These are phyloP conservation scores for Brevipalpus yothersi DNA, from an alignment of 1,140 invertebrate genomes.

Conservation along the genomic window DNA sequence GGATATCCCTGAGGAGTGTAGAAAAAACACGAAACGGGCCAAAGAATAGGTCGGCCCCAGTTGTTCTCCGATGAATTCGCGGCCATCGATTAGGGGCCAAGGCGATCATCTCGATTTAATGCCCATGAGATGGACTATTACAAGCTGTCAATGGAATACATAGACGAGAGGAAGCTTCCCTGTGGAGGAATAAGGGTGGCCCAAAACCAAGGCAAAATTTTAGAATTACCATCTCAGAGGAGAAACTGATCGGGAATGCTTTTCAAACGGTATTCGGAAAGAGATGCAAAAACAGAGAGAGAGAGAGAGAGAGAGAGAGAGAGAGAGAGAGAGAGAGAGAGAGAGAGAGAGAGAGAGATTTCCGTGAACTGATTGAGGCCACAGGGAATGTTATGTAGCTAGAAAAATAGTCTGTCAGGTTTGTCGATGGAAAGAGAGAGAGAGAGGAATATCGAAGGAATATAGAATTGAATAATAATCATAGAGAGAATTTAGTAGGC, in stretches of 20 bases:
- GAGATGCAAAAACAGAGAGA: neutral
- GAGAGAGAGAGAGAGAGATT: neutral
- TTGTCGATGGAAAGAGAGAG: neutral
- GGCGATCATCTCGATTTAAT: neutral
- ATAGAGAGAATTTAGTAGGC: neutral
- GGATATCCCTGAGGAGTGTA: neutral
- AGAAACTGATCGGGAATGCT: neutral
- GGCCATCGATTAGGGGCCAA: neutral
- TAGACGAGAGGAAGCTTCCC: neutral
- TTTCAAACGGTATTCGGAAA: neutral
- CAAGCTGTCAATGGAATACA: neutral
- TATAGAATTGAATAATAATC: neutral
- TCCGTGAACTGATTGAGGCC: neutral
- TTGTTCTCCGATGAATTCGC: neutral
- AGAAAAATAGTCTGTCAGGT: neutral
- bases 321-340: neutral
- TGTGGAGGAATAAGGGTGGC: neutral
- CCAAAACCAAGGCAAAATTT: neutral
- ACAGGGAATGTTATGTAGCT: neutral
- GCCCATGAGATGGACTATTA: neutral
- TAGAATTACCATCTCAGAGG: neutral
- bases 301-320: constrained; percentile 1
- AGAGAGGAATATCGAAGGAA: neutral
- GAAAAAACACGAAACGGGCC: neutral
- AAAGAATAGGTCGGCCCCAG: neutral